Evolutionary conservation across 1,140 invertebrate genomes (phyloP).

Genomic region (Trichonephila clavipes): DNA sequence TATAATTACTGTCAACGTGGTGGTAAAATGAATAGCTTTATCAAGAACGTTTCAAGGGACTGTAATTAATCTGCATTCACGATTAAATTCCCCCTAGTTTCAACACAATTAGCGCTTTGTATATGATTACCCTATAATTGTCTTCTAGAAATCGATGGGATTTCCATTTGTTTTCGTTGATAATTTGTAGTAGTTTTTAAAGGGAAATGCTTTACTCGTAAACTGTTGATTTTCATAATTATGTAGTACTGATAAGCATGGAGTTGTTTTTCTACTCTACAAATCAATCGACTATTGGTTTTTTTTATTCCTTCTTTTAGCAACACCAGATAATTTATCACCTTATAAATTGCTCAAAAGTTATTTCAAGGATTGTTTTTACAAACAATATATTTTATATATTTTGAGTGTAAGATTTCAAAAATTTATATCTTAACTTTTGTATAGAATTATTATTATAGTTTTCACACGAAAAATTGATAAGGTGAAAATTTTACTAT

Average conservation of each 20-base stretch:
- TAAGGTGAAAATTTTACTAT: too few relatives aligned
- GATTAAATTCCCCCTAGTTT: constrained; percentile 67
- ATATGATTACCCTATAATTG: constrained; percentile 65
- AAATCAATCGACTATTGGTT: neutral
- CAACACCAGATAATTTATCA: neutral
- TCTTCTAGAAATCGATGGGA: constrained; percentile 31
- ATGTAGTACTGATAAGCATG: neutral
- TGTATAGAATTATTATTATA: too few relatives aligned
- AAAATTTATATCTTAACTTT: too few relatives aligned
- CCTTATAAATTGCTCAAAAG: too few relatives aligned
- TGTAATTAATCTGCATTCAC: constrained; percentile 62
- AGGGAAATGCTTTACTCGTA: neutral
- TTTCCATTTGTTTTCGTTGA: constrained; percentile 25
- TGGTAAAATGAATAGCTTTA: constrained; percentile 66
- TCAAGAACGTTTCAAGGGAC: constrained; percentile 52
- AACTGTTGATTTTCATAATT: neutral
- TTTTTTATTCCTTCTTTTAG: neutral
- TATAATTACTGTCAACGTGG: constrained; percentile 62
- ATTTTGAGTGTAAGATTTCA: too few relatives aligned
- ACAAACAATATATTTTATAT: too few relatives aligned
- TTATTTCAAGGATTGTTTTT: too few relatives aligned
- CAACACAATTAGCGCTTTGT: constrained; percentile 67
- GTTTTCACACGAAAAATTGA: too few relatives aligned
- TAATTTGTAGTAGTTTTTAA: constrained; percentile 6
- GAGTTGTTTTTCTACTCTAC: neutral